These are phyloP conservation scores for Bombylius major DNA, from an alignment of 2,888 invertebrate species.

Conservation along the genomic window DNA sequence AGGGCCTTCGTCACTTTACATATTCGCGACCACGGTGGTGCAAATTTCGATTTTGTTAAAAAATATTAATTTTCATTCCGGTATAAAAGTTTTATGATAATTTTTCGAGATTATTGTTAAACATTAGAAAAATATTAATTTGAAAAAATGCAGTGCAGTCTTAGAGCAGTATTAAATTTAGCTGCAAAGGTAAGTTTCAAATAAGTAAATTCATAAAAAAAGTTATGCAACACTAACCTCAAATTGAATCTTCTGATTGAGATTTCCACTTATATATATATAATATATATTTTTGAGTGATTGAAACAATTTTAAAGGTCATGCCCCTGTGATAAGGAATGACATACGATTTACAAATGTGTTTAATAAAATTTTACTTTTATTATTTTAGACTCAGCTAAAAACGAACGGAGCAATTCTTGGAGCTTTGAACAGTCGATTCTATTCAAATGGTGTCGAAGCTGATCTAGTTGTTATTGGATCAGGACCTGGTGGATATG, in stretches of 20 bases:
- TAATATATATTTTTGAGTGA: not conserved
- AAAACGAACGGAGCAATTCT: slow-evolving; percentile 32
- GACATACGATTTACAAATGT: too few species aligned
- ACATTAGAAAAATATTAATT: not conserved
- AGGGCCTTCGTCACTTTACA: too few species aligned
- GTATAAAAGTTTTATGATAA: not conserved
- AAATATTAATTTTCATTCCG: not conserved
- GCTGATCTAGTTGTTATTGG: slow-evolving; percentile 96
- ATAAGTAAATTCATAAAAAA: not conserved
- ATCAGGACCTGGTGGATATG: slow-evolving; percentile 97
- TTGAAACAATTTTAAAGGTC: not conserved
- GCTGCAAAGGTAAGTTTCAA: slow-evolving; percentile 9
- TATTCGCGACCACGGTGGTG: not conserved
- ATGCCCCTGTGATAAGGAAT: not conserved
- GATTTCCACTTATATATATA: too few species aligned
- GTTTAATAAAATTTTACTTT: not conserved
- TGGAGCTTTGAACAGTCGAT: slow-evolving; percentile 38
- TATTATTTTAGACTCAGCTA: slow-evolving; percentile 24
- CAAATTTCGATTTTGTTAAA: not conserved
- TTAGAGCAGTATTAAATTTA: slow-evolving; percentile 8
- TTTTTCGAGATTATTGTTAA: not conserved
- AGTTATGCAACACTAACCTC: slow-evolving; percentile 10
- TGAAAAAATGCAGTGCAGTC: slow-evolving; percentile 11
- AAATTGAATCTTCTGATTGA: not conserved
- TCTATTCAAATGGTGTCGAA: slow-evolving; percentile 61